A percentile compares a stretch with the other conserved stretches of the same genome.
phyloP scores from a whole-genome alignment of 2,888 invertebrate species.

The Tortrix viridana region DNA sequence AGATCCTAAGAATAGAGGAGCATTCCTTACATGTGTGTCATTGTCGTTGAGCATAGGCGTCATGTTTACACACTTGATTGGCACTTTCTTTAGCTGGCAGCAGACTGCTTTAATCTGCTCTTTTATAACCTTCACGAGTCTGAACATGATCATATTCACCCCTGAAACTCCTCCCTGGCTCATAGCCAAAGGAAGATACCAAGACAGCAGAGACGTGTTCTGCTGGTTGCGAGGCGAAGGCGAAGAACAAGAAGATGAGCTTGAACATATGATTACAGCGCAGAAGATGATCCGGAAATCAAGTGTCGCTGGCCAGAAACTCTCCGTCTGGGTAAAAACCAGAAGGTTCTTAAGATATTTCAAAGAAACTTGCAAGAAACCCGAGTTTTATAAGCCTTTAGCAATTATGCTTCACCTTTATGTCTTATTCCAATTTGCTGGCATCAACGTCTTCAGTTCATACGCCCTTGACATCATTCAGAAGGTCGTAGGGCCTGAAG shows the following conservation, averaged over 20 bases:
- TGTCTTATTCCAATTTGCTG: constrained; percentile 87
- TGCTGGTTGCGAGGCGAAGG: constrained; percentile 82
- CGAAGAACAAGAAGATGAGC: constrained; percentile 66
- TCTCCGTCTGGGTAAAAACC: constrained; percentile 51
- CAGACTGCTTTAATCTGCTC: constrained; percentile 81
- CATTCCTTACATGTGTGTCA: constrained; percentile 85
- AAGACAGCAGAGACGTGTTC: constrained; percentile 83
- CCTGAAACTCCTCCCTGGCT: constrained; percentile 89
- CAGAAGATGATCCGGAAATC: constrained; percentile 67
- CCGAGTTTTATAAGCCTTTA: constrained; percentile 85
- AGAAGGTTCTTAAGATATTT: constrained; percentile 58
- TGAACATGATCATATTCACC: constrained; percentile 79
- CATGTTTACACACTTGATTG: constrained; percentile 85
- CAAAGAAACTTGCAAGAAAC: constrained; percentile 62
- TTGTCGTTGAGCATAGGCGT: constrained; percentile 86
- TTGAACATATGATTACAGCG: constrained; percentile 74
- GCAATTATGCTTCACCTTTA: constrained; percentile 86
- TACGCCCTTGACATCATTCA: constrained; percentile 87
- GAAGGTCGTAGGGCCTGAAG: constrained; percentile 83
- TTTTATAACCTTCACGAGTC: constrained; percentile 75
- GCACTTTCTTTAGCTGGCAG: constrained; percentile 85
- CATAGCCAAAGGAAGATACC: constrained; percentile 80
- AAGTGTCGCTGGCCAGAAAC: constrained; percentile 55
- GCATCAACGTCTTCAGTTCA: constrained; percentile 88
- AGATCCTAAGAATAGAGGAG: constrained; percentile 85